Base-by-base conservation (phyloP, 2,797 vertebrate species). In the Pipistrellus pygmaeus region DNA sequence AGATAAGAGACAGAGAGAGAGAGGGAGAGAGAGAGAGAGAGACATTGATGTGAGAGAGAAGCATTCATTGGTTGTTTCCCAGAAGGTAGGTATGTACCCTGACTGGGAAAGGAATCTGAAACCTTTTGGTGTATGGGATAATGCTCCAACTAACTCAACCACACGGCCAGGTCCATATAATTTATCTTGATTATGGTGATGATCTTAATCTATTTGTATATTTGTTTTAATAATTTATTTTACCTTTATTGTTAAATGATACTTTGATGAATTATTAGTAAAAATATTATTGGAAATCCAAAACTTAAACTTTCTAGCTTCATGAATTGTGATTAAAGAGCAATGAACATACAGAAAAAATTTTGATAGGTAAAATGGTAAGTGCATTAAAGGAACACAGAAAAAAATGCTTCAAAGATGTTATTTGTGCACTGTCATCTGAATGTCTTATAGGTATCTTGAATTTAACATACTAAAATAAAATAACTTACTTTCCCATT, bases 181-280 rank as follows among this genome's bases (percentile, higher is more conserved):
- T 72, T 30, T 51, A 72, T n/a, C 8, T 73, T 73, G 27, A 77
- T 68, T 25, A 71, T 35, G 10, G 5, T 81, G 14, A 14, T 38
- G 5, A 41, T 41, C 23, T 84, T 64, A 60, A 20, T 30, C 0
- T 21, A 68, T 71, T 85, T 80, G 20, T 35, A 2, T 35, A 76
- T 93, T 66, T 88, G 20, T 66, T 76, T n/a, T 85, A 85, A 92
- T 3, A 60, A 77, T 2, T 80, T 83, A 72, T 62, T 75, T 78
- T 76, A 55, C 1, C 3, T 13, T 7, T 51, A 51, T 48, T 46
- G 8, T 69, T 73, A 23, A 55, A 90, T 91, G 11, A 73, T 46
- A 73, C 9, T 41, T 48, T 72, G 20, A 21, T 53, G 44, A 82
- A 3, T 55, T 88, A 18, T 62, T 77, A 48, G 18, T 55, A 90